A percentile compares a stretch with the other conserved stretches of the same genome.
Conservation (phyloP, 2,113 vertebrate genomes). For the Pedetes capensis region DNA sequence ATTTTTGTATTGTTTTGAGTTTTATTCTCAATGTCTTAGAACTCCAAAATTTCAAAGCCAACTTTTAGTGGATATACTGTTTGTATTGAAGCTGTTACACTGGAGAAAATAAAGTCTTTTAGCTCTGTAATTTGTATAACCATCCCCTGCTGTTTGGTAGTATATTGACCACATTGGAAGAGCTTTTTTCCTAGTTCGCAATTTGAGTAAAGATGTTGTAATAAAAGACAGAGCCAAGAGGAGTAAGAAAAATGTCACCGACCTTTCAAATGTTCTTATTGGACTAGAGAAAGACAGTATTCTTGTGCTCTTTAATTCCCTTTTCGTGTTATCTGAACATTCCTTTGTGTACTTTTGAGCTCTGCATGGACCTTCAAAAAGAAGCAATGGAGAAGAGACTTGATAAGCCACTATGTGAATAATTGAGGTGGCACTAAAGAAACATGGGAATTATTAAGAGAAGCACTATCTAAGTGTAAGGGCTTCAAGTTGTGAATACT, state of each 20-base stretch:
- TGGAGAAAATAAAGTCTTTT: conserved; percentile 45
- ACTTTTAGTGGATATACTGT: background rate
- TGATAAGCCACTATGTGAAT: conserved; percentile 74
- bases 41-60: background rate
- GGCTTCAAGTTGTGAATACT: background rate
- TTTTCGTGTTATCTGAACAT: conserved; percentile 56
- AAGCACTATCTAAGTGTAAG: conserved; percentile 30
- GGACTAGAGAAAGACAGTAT: conserved; percentile 31
- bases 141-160: background rate
- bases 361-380: conserved; percentile 64
- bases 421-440: conserved; percentile 72
- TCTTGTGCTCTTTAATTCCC: conserved; percentile 71
- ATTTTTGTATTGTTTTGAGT: background rate
- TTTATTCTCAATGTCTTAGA: background rate
- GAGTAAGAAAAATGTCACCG: conserved; percentile 3
- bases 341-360: conserved; percentile 67
- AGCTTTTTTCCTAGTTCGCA: conserved; percentile 44
- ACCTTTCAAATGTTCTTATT: conserved; percentile 66
- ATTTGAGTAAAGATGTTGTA: conserved; percentile 56
- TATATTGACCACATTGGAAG: background rate
- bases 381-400: conserved; percentile 64
- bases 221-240: conserved; percentile 55
- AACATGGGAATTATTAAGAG: conserved; percentile 68
- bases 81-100: background rate
- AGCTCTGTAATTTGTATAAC: background rate